A percentile compares a stretch with the other conserved stretches of the same genome.
Evolutionary conservation across 2,797 vertebrate species (phyloP).

Genomic region (Columba guinea): DNA sequence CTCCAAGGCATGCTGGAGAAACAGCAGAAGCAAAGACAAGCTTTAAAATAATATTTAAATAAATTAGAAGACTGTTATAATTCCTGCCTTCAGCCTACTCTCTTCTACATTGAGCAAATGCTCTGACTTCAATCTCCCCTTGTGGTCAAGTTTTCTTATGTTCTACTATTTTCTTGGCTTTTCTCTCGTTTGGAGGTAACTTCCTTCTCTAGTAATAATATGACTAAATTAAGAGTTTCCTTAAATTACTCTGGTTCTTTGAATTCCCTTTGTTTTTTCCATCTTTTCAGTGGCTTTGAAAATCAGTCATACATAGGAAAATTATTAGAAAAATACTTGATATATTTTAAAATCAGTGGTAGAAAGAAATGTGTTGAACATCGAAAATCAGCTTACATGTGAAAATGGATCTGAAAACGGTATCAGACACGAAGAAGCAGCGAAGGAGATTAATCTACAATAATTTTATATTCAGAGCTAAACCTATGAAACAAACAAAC

Average conservation of each 20-base stretch:
- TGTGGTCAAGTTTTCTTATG: background rate
- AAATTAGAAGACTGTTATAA: background rate
- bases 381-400: background rate
- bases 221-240: background rate
- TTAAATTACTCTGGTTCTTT: background rate
- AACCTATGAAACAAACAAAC: background rate
- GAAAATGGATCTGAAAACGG: conserved; percentile 9
- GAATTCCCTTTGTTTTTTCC: background rate
- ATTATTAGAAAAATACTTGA: background rate
- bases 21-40: background rate
- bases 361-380: background rate
- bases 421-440: background rate
- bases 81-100: background rate
- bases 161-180: background rate
- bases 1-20: background rate
- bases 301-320: background rate
- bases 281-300: background rate
- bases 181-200: background rate
- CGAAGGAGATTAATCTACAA: background rate
- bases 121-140: background rate
- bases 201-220: background rate
- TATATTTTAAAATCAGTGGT: background rate
- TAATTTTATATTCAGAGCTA: background rate
- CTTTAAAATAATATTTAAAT: background rate
- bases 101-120: background rate